A percentile compares a stretch with the other conserved stretches of the same genome.
Evolutionary conservation across 2,113 vertebrate species (phyloP).

Genomic region (Gnathonemus echidnorhynchus): DNA sequence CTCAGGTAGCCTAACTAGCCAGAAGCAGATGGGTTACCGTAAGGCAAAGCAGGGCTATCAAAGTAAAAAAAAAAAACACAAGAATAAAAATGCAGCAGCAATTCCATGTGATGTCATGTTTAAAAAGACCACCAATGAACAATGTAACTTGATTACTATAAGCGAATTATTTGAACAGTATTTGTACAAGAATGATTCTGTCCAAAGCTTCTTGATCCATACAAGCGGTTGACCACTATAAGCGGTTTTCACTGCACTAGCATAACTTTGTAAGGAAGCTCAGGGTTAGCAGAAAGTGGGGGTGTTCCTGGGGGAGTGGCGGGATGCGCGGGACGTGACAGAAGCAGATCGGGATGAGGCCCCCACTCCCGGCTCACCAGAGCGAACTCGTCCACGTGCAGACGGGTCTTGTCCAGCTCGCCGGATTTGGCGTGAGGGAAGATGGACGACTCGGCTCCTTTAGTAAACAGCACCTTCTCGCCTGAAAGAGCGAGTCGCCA

Average conservation of each 20-base stretch:
- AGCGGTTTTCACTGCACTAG: not conserved
- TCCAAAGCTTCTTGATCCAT: too few species aligned
- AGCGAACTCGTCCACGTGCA: conserved; percentile 95
- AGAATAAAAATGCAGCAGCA: too few species aligned
- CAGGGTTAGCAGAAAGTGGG: not conserved
- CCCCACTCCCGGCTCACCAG: conserved; percentile 60
- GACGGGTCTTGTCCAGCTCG: conserved; percentile 85
- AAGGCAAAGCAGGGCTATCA: too few species aligned
- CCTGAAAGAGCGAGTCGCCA: conserved; percentile 52
- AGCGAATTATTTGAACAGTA: too few species aligned
- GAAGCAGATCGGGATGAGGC: not conserved
- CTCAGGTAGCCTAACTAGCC: too few species aligned
- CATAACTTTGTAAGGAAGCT: not conserved
- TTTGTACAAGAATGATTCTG: too few species aligned
- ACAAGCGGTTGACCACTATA: too few species aligned
- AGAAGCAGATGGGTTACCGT: too few species aligned
- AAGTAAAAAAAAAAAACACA: too few species aligned
- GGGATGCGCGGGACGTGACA: not conserved
- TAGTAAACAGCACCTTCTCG: conserved; percentile 83
- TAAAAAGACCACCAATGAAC: too few species aligned
- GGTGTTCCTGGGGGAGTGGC: not conserved
- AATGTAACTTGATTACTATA: too few species aligned
- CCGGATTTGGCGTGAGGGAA: conserved; percentile 77
- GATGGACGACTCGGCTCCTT: conserved; percentile 91
- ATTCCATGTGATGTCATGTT: too few species aligned